These are phyloP conservation scores for Anticlea derivata DNA, from an alignment of 2,888 invertebrate species.

Conservation along the genomic window DNA sequence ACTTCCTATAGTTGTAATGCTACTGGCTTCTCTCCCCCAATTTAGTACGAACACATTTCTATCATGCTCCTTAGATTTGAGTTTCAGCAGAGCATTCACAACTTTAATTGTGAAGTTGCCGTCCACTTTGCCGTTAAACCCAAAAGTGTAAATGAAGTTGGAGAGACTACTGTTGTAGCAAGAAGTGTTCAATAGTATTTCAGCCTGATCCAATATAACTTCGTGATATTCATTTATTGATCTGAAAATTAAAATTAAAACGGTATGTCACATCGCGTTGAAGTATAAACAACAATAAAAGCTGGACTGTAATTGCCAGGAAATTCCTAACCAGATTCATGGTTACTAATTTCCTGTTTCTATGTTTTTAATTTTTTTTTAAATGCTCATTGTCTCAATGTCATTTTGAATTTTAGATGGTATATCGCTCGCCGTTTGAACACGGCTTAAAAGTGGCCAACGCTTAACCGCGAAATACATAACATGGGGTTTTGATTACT, in stretches of 20 bases:
- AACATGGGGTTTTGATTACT: no score
- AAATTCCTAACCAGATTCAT: no score
- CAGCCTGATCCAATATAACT: constrained; percentile 6
- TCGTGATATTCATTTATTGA: constrained; percentile 2
- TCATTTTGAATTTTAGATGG: no score
- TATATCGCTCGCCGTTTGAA: no score
- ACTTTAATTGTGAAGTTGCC: constrained; percentile 13
- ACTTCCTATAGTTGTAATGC: neutral
- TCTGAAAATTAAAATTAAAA: neutral
- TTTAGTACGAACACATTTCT: constrained; percentile 28
- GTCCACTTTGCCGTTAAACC: constrained; percentile 6
- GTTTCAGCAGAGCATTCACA: constrained; percentile 4
- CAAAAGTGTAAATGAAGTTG: constrained; percentile 24
- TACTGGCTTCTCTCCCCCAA: constrained; percentile 32
- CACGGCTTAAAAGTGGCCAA: no score
- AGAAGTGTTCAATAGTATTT: constrained; percentile 7
- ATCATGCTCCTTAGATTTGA: no score
- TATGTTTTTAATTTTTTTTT: no score
- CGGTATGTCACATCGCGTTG: no score
- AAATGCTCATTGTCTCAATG: no score
- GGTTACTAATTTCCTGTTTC: no score
- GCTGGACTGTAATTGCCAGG: no score
- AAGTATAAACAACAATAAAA: neutral
- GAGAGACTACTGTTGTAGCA: neutral
- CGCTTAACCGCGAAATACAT: no score